Evolutionary conservation across 2,888 invertebrate genomes (phyloP).

Genomic region (Lampropteryx suffumata): DNA sequence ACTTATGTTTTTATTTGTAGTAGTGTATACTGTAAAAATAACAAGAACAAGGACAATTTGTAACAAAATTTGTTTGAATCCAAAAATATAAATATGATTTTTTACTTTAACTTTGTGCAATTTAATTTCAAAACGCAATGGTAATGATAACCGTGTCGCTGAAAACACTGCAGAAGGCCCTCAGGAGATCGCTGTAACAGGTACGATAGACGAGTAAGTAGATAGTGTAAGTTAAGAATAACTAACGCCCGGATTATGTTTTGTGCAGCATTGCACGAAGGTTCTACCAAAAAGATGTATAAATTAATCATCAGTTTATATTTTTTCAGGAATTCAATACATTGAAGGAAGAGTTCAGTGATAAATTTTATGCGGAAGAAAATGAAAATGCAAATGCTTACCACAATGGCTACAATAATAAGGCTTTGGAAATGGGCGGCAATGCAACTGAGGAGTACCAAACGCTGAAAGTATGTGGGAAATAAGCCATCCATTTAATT

Average conservation of each 20-base stretch:
- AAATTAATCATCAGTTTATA: conserved; percentile 4
- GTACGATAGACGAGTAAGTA: conserved; percentile 1
- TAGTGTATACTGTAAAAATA: neutral
- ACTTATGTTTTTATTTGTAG: neutral
- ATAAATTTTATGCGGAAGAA: conserved; percentile 67
- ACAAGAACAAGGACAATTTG: neutral
- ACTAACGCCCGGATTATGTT: neutral
- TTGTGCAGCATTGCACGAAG: neutral
- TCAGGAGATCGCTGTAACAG: conserved; percentile 12
- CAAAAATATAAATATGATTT: no score
- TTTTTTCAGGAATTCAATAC: conserved; percentile 69
- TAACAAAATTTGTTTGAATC: neutral
- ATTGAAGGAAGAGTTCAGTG: conserved; percentile 73
- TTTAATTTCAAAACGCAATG: conserved; percentile 1
- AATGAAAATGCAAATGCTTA: conserved; percentile 39
- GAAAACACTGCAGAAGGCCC: neutral
- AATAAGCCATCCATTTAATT: neutral
- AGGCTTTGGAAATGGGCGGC: conserved; percentile 35
- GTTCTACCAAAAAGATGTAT: neutral
- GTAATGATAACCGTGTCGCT: neutral
- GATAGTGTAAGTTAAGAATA: neutral
- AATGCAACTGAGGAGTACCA: conserved; percentile 53
- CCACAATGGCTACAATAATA: conserved; percentile 50
- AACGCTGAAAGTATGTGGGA: conserved; percentile 59
- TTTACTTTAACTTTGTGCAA: neutral